phyloP scores from a whole-genome alignment of 2,888 invertebrate genomes.

The Mayetiola destructor region DNA sequence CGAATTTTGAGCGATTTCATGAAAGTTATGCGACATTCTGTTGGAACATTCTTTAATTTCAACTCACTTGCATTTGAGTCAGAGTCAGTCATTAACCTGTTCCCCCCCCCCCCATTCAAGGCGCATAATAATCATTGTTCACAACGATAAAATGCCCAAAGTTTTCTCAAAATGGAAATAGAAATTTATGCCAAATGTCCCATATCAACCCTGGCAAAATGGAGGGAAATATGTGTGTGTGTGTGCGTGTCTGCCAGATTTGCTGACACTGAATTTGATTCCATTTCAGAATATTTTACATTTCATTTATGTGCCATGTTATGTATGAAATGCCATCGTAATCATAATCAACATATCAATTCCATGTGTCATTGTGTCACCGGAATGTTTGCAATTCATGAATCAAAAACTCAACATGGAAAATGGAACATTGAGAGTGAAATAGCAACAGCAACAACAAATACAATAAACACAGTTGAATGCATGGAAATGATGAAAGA shows the following conservation, averaged over 20 bases:
- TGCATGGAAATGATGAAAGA: not conserved
- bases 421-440: not conserved
- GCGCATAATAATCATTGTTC: not conserved
- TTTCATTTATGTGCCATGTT: not conserved
- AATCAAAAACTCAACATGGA: not conserved
- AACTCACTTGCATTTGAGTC: too few relatives aligned
- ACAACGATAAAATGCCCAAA: not conserved
- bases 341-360: conserved; percentile 4
- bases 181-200: not conserved
- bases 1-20: conserved; percentile 7
- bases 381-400: not conserved
- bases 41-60: too few relatives aligned
- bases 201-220: too few relatives aligned
- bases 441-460: not conserved
- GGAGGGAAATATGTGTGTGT: too few relatives aligned
- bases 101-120: not conserved
- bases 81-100: conserved; percentile 11
- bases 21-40: conserved; percentile 4
- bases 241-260: too few relatives aligned
- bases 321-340: not conserved
- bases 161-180: conserved; percentile 7
- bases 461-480: not conserved
- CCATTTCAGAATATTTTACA: not conserved
- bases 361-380: conserved; percentile 8
- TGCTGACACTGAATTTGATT: not conserved